A percentile compares a stretch with the other conserved stretches of the same genome.
These are phyloP conservation scores for Dolichopus griseipennis DNA, from an alignment of 2,888 invertebrate species.

Conservation along the genomic window DNA sequence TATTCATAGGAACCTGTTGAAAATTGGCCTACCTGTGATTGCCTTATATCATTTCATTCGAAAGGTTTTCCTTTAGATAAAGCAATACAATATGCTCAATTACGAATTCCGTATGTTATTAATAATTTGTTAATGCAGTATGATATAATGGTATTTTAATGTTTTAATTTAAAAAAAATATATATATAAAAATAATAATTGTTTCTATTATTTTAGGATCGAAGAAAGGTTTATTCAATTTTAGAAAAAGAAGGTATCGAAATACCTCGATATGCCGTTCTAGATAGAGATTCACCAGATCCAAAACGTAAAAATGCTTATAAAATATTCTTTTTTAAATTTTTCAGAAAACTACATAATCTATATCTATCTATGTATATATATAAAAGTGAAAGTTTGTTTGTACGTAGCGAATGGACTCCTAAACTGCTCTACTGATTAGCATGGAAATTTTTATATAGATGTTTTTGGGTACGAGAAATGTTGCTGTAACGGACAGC, in stretches of 20 bases:
- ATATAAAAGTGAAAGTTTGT: too few species aligned
- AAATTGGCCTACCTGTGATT: slow-evolving; percentile 97
- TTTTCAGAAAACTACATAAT: not conserved
- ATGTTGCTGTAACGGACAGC: too few species aligned
- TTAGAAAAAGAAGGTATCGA: slow-evolving; percentile 91
- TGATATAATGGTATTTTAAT: slow-evolving; percentile 69
- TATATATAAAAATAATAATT: slow-evolving; percentile 15
- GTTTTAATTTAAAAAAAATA: slow-evolving; percentile 10
- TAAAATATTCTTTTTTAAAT: not conserved
- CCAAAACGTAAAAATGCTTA: slow-evolving; percentile 61
- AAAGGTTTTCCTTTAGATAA: slow-evolving; percentile 97
- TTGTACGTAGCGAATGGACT: too few species aligned
- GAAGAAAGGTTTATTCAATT: slow-evolving; percentile 89
- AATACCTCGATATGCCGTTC: slow-evolving; percentile 93
- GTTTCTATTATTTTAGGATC: slow-evolving; percentile 51
- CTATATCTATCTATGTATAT: too few species aligned
- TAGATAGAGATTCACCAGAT: slow-evolving; percentile 87
- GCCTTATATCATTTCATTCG: slow-evolving; percentile 95
- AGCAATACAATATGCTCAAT: slow-evolving; percentile 90
- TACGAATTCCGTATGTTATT: slow-evolving; percentile 91
- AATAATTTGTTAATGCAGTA: slow-evolving; percentile 99
- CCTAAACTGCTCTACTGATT: too few species aligned
- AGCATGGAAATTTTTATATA: too few species aligned
- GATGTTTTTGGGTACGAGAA: too few species aligned
- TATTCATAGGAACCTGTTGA: slow-evolving; percentile 75